Evolutionary conservation across 2,888 invertebrate species (phyloP).

Genomic region (Apotomis betuletana): DNA sequence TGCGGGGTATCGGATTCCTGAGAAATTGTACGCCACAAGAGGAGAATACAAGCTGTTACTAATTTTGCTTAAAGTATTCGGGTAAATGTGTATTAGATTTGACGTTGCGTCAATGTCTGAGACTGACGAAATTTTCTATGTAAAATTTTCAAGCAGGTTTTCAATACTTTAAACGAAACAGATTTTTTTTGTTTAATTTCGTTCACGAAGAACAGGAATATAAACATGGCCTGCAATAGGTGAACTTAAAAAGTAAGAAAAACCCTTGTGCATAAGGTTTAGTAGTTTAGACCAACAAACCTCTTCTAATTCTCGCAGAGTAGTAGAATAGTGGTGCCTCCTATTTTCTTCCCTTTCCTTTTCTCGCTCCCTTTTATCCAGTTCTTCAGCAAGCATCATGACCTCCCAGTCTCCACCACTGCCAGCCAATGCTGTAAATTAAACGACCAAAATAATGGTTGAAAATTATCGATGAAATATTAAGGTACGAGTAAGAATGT

Average conservation of each 20-base stretch:
- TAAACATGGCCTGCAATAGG: too few species aligned
- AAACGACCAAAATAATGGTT: background rate
- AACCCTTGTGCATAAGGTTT: background rate
- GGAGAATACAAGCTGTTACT: background rate
- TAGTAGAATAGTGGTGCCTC: conserved; percentile 67
- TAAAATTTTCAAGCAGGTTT: too few species aligned
- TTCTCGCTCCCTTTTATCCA: conserved; percentile 84
- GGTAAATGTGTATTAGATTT: background rate
- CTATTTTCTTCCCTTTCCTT: conserved; percentile 68
- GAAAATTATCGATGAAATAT: background rate
- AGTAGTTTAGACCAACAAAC: conserved; percentile 48
- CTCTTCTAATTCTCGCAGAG: conserved; percentile 77
- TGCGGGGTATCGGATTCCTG: conserved; percentile 77
- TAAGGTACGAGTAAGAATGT: background rate
- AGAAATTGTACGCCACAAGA: conserved; percentile 1
- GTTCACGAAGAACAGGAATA: too few species aligned
- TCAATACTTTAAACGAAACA: too few species aligned
- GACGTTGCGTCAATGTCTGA: too few species aligned
- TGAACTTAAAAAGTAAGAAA: too few species aligned
- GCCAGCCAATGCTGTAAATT: conserved; percentile 55
- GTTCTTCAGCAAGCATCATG: conserved; percentile 89
- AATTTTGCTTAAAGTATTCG: background rate
- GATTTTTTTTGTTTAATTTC: too few species aligned
- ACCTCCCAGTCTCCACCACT: conserved; percentile 89
- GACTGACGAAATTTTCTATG: too few species aligned